Evolutionary conservation across 2,888 invertebrate genomes (phyloP), one percentile per base, ranked within the genome.

Genomic region (Dynastes hyllus): DNA sequence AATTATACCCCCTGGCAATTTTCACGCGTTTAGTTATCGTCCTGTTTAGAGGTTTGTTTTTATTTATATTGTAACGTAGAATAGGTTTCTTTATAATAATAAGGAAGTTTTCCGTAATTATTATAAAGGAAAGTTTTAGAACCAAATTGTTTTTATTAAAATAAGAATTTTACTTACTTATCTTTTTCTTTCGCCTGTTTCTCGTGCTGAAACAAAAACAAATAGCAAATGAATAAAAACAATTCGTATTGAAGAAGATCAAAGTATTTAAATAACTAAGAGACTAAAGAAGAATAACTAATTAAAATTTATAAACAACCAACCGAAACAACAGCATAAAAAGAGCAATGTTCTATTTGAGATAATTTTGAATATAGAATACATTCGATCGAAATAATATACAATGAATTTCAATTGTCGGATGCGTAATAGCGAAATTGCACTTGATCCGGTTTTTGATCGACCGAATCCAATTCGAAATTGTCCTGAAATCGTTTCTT

Each of bases 181-280:
- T 78, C 69, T 58, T 75, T 77, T 32, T 80, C 69, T 32, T 78
- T 78, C 16, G 69, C 13, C 11, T 55, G 22, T 16, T 69, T 73
- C 16, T 80, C 75, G n/a, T 61, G 27, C 80, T 80, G 80, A 78
- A 80, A 80, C 80, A 80, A 80, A 76, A 63, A 6, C 55, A 67
- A 69, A 58, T 75, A 45, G 11, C 11, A 8, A 11, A 11, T 45
- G 11, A 45, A 45, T 45, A 37, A 37, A 37, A 22, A 37, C 4
- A 37, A 11, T 45, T 8, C 9, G 8, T 37, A 37, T 11, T 45
- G 45, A 0, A 8, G 45, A 45, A 55, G 53, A 61, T 77, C 16
- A 16, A 87, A 53, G 53, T 1, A 89, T 45, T 45, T 11, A 45
- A 45, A 45, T 45, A 11, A 45, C 65, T 66, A 32, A 69, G 13